A percentile compares a stretch with the other conserved stretches of the same genome.
Conservation (phyloP, 2,888 invertebrate genomes). For the Sipha maydis region DNA sequence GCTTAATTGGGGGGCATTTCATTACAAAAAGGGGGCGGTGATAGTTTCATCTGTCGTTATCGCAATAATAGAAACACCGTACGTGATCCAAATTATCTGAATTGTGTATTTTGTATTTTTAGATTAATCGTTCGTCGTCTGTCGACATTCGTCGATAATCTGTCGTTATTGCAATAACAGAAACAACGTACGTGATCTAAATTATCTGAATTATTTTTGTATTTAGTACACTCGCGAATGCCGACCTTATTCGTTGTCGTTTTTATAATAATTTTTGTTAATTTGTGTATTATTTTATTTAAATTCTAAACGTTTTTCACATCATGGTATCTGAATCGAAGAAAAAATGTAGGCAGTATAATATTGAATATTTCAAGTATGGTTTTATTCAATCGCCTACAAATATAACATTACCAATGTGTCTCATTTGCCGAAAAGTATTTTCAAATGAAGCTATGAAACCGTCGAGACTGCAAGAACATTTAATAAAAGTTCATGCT, state of each 20-base stretch:
- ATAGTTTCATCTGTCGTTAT: too few relatives aligned
- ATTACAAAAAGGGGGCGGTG: too few relatives aligned
- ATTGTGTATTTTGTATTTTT: too few relatives aligned
- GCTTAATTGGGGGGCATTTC: too few relatives aligned
- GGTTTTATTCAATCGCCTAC: slow-evolving; percentile 20
- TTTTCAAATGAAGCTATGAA: slow-evolving; percentile 30
- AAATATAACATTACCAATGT: too few relatives aligned
- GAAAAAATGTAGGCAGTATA: not conserved
- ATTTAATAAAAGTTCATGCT: slow-evolving; percentile 15
- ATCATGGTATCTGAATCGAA: not conserved
- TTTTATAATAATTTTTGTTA: not conserved
- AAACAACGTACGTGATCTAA: too few relatives aligned
- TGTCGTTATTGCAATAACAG: too few relatives aligned
- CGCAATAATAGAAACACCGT: too few relatives aligned
- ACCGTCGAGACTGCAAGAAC: slow-evolving; percentile 20
- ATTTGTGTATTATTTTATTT: slow-evolving; percentile 12
- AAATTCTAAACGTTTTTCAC: slow-evolving; percentile 8
- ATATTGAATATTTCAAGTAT: slow-evolving; percentile 5
- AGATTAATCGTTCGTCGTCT: slow-evolving; percentile 10
- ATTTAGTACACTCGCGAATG: too few relatives aligned
- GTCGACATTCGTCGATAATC: too few relatives aligned
- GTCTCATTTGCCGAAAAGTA: slow-evolving; percentile 1
- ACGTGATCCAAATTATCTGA: too few relatives aligned
- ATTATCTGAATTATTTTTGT: too few relatives aligned
- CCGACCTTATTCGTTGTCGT: not conserved